These are phyloP conservation scores for Sinopyrophorus schimmeli DNA, from an alignment of 2,888 invertebrate genomes.

Conservation along the genomic window DNA sequence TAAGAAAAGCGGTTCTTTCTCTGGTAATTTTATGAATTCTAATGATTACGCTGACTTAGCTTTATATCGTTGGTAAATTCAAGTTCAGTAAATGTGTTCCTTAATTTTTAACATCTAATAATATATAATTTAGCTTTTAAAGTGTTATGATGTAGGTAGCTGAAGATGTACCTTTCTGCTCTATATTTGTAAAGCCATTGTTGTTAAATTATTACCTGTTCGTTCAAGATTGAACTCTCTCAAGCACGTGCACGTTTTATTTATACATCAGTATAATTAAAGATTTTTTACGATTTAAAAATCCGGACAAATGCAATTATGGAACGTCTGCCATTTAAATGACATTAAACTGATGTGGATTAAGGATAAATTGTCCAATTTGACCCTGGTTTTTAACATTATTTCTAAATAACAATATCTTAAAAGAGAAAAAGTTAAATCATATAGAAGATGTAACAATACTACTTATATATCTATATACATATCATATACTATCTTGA, in stretches of 20 bases:
- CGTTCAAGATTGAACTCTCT: conserved; percentile 12
- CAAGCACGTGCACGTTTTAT: conserved; percentile 34
- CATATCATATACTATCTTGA: no score
- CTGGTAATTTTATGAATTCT: no score
- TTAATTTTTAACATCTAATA: conserved; percentile 48
- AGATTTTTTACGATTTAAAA: conserved; percentile 18
- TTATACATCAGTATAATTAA: conserved; percentile 34
- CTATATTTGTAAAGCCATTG: conserved; percentile 48
- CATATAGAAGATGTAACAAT: no score
- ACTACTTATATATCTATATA: no score
- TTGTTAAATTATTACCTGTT: conserved; percentile 47
- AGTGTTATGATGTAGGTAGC: conserved; percentile 49
- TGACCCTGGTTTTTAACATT: no score
- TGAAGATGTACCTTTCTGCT: conserved; percentile 49
- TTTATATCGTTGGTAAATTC: conserved; percentile 5
- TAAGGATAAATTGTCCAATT: no score
- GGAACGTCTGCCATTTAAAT: no score
- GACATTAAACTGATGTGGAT: no score
- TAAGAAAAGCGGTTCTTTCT: not conserved
- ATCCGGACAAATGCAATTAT: no score
- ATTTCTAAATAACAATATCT: no score
- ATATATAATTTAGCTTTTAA: conserved; percentile 51
- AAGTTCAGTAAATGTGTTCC: conserved; percentile 27
- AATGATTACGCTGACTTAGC: not conserved
- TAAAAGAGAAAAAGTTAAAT: no score